phyloP scores from a whole-genome alignment of 2,113 vertebrate species.

The Brachirus orientalis region DNA sequence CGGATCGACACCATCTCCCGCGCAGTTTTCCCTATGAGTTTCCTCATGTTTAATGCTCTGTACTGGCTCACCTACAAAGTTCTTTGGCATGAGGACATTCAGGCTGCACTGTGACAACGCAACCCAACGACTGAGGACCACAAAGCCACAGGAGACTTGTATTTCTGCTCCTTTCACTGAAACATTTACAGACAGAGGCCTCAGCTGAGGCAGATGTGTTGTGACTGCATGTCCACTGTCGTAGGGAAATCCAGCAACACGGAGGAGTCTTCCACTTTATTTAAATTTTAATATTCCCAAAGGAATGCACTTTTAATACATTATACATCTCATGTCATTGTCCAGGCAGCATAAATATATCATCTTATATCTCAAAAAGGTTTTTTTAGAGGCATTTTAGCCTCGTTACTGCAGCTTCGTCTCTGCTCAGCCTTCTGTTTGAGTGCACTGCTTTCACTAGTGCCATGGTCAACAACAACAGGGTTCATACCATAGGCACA shows the following conservation, averaged over 20 bases:
- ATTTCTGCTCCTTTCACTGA: slow-evolving; percentile 35
- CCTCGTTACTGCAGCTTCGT: no score
- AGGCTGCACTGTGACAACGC: slow-evolving; percentile 62
- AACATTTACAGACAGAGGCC: slow-evolving; percentile 53
- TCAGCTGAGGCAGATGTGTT: slow-evolving; percentile 35
- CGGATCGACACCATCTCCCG: slow-evolving; percentile 92
- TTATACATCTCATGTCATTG: slow-evolving; percentile 29
- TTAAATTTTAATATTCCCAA: slow-evolving; percentile 48
- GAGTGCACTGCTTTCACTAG: no score
- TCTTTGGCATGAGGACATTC: slow-evolving; percentile 87
- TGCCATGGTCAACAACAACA: no score
- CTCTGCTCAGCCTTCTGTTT: no score
- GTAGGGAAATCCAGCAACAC: slow-evolving; percentile 25
- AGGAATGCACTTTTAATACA: slow-evolving; percentile 51
- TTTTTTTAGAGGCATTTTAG: no score
- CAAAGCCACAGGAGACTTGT: slow-evolving; percentile 24
- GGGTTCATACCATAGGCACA: no score
- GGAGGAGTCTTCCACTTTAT: slow-evolving; percentile 27
- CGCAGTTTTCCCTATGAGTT: slow-evolving; percentile 92
- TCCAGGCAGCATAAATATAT: slow-evolving; percentile 7
- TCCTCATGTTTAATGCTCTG: slow-evolving; percentile 94
- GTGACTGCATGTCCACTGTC: slow-evolving; percentile 55
- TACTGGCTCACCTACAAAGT: slow-evolving; percentile 97
- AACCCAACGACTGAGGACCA: neutral
- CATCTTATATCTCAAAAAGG: neutral